Base-by-base conservation (phyloP, 2,888 invertebrate genomes). In the Cephus runcator region DNA sequence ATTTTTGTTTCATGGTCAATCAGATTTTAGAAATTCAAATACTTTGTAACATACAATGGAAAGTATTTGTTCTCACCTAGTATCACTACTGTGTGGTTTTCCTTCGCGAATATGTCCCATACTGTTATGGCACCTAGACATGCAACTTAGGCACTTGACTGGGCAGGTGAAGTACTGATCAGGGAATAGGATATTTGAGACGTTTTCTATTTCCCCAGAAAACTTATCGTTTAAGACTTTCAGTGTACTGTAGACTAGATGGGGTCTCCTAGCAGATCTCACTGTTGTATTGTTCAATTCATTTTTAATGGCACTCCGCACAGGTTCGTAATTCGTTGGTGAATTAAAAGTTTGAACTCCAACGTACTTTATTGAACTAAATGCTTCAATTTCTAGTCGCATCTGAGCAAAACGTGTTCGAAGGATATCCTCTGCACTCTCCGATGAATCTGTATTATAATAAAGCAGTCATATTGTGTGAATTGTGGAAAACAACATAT, bases 101-200 rank as follows among this genome's bases (percentile, higher is more conserved):
- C 93, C 94, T 79, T 95, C 95, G 36, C 92, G 92, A 73, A 93
- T 90, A 87, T 95, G 95, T 0, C 95, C 95, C 94, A 95, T 95
- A 33, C 95, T 95, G 77, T 93, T 92, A 81, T 92, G 92, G 85
- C 95, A 95, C 35, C 94, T 93, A 76, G 92, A 92, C 76, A 92
- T 93, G 91, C 96, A 97, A 3, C 96, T 95, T 80, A 94, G 93
- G 89, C 96, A 97, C 83, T 93, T 93, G 2, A 93, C 93, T 33
- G 94, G 93, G 87, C 96, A 97, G 0, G 96, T 96, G 86, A 96
- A 96, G 92, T 96, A 96, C 88, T 96, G 95, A 86, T 96, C 95
- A 56, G 96, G 95, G 90, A 96, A 96, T 76, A 95, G 92, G 86
- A 94, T 93, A 30, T 94, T 94, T 31, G 94, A 91, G 69, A 93